phyloP scores from a whole-genome alignment of 2,113 vertebrate genomes.

The Sturnira hondurensis region DNA sequence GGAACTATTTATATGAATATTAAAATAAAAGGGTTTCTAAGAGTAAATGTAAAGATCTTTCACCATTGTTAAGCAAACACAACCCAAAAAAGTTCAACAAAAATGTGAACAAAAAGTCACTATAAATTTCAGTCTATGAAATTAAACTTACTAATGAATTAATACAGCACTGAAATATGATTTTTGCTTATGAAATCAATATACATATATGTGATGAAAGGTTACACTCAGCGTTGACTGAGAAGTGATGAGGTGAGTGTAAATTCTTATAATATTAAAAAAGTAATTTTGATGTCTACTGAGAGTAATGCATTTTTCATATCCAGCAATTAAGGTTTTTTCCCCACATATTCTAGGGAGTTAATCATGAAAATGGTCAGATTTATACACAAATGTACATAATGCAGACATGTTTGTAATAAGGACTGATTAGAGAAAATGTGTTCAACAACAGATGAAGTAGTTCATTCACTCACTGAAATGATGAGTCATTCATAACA shows the following conservation, averaged over 20 bases:
- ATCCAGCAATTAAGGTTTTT: neutral
- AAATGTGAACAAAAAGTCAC: neutral
- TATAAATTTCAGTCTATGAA: neutral
- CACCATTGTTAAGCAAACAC: neutral
- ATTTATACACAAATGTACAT: neutral
- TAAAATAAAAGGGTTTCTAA: neutral
- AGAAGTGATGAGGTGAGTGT: neutral
- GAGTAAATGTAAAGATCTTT: neutral
- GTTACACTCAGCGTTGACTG: neutral
- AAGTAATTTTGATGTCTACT: neutral
- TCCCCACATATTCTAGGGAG: neutral
- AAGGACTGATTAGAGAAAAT: neutral
- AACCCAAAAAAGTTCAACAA: neutral
- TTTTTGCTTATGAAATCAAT: neutral
- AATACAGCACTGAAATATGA: neutral
- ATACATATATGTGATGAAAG: neutral
- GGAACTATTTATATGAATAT: neutral
- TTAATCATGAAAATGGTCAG: neutral
- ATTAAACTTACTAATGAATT: neutral
- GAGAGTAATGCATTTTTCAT: neutral
- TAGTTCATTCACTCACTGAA: neutral
- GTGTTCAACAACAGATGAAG: neutral
- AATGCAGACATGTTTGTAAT: neutral
- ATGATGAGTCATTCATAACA: neutral
- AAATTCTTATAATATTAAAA: neutral